phyloP scores from a whole-genome alignment of 2,888 invertebrate genomes.

The Nomada hirtipes region DNA sequence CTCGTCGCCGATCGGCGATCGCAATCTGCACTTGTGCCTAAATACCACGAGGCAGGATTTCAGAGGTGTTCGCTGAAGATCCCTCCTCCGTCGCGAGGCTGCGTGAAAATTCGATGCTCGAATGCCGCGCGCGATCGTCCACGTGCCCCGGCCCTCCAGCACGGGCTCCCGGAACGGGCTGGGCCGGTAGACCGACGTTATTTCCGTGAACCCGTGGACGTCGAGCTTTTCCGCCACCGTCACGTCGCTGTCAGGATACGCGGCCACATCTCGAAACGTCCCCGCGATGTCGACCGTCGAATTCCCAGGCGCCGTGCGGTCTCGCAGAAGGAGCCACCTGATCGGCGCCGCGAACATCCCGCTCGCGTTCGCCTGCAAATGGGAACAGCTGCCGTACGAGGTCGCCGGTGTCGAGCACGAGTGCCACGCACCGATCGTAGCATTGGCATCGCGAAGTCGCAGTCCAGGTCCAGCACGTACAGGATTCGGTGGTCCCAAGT shows the following conservation, averaged over 20 bases:
- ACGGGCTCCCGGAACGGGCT: conserved; percentile 65
- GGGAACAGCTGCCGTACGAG: not conserved
- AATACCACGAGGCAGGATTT: conserved; percentile 75
- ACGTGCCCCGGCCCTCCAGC: conserved; percentile 76
- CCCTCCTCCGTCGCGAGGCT: conserved; percentile 73
- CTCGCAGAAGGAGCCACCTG: conserved; percentile 76
- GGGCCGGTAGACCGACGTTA: conserved; percentile 76
- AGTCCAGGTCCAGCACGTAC: conserved; percentile 75
- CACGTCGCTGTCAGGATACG: conserved; percentile 79
- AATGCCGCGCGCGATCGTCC: conserved; percentile 70
- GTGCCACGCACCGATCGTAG: conserved; percentile 68
- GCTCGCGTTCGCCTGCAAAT: conserved; percentile 72
- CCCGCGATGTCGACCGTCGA: conserved; percentile 1
- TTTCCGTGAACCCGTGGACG: conserved; percentile 44
- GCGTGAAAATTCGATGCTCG: conserved; percentile 64
- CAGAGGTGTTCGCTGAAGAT: conserved; percentile 73
- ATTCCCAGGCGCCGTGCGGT: conserved; percentile 33
- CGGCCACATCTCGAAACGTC: conserved; percentile 63
- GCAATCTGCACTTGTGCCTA: too few species aligned
- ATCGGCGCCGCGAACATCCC: conserved; percentile 73
- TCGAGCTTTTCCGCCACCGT: conserved; percentile 62
- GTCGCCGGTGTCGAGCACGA: not conserved
- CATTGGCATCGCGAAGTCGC: conserved; percentile 67
- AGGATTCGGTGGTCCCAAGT: conserved; percentile 61
- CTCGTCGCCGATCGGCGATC: not conserved